Evolutionary conservation across 2,113 vertebrate species (phyloP), one percentile per base, ranked within the genome.

Genomic region (Vulpes vulpes): DNA sequence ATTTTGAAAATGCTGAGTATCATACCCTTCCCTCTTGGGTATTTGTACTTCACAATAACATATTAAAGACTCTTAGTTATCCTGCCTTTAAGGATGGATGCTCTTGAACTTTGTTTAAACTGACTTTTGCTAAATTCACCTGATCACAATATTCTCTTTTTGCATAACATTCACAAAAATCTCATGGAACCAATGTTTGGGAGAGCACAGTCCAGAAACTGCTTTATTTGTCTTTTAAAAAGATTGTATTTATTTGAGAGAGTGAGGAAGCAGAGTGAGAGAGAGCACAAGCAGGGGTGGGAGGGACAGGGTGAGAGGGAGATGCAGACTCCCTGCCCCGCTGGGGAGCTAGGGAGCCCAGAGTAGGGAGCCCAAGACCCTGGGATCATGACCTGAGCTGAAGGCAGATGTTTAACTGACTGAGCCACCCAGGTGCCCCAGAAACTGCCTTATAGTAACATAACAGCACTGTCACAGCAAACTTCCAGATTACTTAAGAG

Each of bases 81-180:
- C 84, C 25, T 88, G 20, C 15, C 76, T 30, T 71, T 89, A 89
- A 64, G 11, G 32, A 69, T 81, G 32, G 32, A 69, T 81, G 32
- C 10, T 51, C 60, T 92, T 81, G 22, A 59, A 64, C 53, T 96
- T 85, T 23, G 5, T 84, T 69, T 86, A 87, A 95, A 94, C 19
- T 11, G n/a, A 5, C 8, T 23, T 94, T 62, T 64, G 15, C 53
- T 60, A 62, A 92, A 32, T 10, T 59, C n/a, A 53, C 32, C 49
- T 93, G 51, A 87, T 71, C 16, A 32, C 30, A 96, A 80, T 95
- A 64, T 85, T 27, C 55, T 88, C 14, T 65, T 32, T 95, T 81
- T 82, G 27, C 16, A 22, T 84, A 43, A 60, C 32, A 51, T 69
- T 81, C 65, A 76, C 76, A 27, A 91, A 65, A 71, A 30, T n/a